Percentiles rank a stretch among this genome's conserved stretches.
These are phyloP conservation scores for Rhegmatorhina hoffmannsi DNA, from an alignment of 2,113 vertebrate genomes.

Conservation along the genomic window DNA sequence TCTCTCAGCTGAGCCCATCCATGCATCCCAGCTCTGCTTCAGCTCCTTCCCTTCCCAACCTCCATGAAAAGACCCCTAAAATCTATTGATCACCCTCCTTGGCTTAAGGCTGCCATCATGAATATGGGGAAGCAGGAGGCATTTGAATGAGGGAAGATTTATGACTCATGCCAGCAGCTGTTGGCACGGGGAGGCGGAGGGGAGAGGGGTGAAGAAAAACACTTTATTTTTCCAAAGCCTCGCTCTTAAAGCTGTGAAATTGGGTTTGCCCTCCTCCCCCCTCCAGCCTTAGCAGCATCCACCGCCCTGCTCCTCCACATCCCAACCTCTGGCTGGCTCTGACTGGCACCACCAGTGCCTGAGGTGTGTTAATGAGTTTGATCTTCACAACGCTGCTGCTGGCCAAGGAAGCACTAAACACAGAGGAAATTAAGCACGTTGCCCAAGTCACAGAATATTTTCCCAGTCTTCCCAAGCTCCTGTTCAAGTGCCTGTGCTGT, in stretches of 20 bases:
- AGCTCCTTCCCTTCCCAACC: neutral
- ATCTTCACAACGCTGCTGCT: neutral
- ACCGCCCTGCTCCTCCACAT: neutral
- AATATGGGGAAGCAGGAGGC: neutral
- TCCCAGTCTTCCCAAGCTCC: neutral
- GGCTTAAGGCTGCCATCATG: neutral
- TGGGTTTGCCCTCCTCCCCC: neutral
- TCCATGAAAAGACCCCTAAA: neutral
- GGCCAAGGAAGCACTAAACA: neutral
- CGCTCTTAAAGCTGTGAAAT: neutral
- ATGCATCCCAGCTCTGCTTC: fast-evolving
- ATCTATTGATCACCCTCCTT: neutral
- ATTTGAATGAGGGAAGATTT: neutral
- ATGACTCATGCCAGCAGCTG: constrained; percentile 31
- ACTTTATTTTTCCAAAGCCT: neutral
- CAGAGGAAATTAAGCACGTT: neutral
- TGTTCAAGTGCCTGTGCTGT: no score
- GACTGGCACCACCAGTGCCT: fast-evolving
- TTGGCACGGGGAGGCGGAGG: neutral
- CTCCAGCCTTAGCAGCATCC: neutral
- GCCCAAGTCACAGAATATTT: neutral
- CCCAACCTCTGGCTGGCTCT: neutral
- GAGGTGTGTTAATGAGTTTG: neutral
- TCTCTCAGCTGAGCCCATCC: neutral
- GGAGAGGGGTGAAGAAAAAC: neutral